Conservation (phyloP, 2,888 invertebrate species). For the Merodon equestris region DNA sequence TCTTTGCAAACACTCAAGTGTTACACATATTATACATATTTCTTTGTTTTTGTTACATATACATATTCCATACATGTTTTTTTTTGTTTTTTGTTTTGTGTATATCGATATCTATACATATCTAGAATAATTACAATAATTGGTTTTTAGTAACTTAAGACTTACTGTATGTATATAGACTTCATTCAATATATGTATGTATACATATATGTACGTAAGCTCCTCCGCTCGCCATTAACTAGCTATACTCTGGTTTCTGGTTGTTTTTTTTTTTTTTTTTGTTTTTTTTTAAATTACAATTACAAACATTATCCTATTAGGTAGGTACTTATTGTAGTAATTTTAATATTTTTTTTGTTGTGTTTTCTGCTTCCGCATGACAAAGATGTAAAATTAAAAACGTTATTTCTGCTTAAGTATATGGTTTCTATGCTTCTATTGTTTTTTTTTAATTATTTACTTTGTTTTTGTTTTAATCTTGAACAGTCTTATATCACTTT, state of each 20-base stretch:
- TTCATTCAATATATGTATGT: constrained; percentile 33
- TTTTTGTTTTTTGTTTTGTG: constrained; percentile 47
- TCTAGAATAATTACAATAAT: constrained; percentile 62
- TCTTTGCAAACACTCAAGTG: constrained; percentile 43
- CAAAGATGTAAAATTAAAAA: constrained; percentile 67
- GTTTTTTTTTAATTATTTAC: constrained; percentile 30
- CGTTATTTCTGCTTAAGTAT: constrained; percentile 17
- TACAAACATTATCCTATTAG: constrained; percentile 66
- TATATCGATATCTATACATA: too few species aligned
- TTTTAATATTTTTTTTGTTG: constrained; percentile 36
- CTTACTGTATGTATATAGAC: constrained; percentile 54
- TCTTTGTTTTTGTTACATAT: constrained; percentile 47
- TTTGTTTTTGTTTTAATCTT: constrained; percentile 48
- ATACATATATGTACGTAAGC: constrained; percentile 29
- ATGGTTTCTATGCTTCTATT: constrained; percentile 16
- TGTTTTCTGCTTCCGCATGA: constrained; percentile 39
- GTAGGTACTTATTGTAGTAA: constrained; percentile 67
- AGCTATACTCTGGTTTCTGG: constrained; percentile 48
- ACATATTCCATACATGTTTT: constrained; percentile 70
- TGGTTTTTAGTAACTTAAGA: constrained; percentile 68
- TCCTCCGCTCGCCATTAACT: constrained; percentile 44
- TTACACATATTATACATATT: constrained; percentile 22
- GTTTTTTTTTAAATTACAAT: constrained; percentile 64
- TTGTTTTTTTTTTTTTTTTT: too few species aligned
- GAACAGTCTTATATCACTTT: constrained; percentile 68